Conservation (phyloP, 2,113 vertebrate species). For the Mus spicilegus region DNA sequence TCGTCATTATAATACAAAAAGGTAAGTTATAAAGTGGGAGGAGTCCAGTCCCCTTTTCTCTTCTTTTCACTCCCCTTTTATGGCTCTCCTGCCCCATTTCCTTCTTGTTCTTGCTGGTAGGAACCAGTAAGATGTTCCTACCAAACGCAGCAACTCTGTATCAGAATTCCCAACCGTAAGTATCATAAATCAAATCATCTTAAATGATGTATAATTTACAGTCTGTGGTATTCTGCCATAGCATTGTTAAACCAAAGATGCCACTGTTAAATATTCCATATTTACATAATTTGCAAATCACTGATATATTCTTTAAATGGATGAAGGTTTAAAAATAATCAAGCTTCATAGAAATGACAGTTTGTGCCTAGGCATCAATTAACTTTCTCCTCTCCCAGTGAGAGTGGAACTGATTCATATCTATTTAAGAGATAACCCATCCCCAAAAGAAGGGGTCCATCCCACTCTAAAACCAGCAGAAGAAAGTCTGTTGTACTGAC, state of each 20-base stretch:
- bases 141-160: not conserved
- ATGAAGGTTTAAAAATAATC: not conserved
- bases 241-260: not conserved
- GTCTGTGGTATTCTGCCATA: not conserved
- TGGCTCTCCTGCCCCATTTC: not conserved
- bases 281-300: not conserved
- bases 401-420: not conserved
- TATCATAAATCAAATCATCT: not conserved
- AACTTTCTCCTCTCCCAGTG: not conserved
- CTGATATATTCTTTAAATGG: not conserved
- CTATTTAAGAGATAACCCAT: not conserved
- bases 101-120: not conserved
- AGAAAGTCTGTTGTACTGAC: too few relatives aligned
- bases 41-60: not conserved
- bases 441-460: not conserved
- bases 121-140: not conserved
- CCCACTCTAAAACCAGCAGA: not conserved
- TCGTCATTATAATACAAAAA: too few relatives aligned
- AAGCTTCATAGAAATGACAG: not conserved
- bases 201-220: not conserved
- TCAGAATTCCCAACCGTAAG: not conserved
- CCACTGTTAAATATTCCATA: not conserved
- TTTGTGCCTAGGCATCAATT: not conserved
- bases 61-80: not conserved
- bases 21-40: not conserved